Conservation (phyloP, 2,113 vertebrate genomes). For the Excalfactoria chinensis region DNA sequence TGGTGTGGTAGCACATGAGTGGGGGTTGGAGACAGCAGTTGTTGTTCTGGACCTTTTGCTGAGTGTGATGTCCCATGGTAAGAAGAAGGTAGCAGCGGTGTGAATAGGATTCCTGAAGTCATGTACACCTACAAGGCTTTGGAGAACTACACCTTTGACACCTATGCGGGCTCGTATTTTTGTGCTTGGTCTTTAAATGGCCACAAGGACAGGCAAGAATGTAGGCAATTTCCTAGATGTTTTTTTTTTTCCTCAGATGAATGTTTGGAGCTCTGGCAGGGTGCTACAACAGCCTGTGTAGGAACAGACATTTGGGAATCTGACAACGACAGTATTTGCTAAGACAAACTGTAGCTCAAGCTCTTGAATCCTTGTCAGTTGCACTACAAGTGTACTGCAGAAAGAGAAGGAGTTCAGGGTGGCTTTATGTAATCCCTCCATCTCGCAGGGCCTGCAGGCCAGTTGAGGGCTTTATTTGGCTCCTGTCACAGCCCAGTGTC, state of each 20-base stretch:
- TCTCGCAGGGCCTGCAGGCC: neutral
- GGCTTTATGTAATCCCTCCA: neutral
- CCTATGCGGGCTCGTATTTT: neutral
- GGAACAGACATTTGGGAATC: slow-evolving; percentile 48
- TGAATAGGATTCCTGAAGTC: neutral
- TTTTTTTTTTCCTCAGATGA: slow-evolving; percentile 30
- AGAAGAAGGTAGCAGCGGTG: neutral
- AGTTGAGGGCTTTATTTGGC: neutral
- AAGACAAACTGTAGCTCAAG: slow-evolving; percentile 13
- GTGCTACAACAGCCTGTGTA: slow-evolving; percentile 4
- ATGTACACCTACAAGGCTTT: neutral
- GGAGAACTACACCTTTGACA: neutral
- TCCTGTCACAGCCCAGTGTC: neutral
- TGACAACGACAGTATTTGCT: slow-evolving; percentile 47
- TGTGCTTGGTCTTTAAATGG: neutral
- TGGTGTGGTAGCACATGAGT: neutral
- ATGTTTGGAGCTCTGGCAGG: slow-evolving; percentile 4
- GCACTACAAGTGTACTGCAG: neutral
- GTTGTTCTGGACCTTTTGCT: neutral
- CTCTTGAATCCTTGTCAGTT: neutral
- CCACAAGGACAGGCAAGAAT: slow-evolving; percentile 30
- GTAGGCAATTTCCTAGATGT: slow-evolving; percentile 27
- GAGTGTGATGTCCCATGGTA: neutral
- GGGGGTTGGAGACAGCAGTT: neutral
- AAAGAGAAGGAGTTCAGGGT: neutral